These are phyloP conservation scores for Altica lythri DNA, from an alignment of 2,888 invertebrate species.

Conservation along the genomic window DNA sequence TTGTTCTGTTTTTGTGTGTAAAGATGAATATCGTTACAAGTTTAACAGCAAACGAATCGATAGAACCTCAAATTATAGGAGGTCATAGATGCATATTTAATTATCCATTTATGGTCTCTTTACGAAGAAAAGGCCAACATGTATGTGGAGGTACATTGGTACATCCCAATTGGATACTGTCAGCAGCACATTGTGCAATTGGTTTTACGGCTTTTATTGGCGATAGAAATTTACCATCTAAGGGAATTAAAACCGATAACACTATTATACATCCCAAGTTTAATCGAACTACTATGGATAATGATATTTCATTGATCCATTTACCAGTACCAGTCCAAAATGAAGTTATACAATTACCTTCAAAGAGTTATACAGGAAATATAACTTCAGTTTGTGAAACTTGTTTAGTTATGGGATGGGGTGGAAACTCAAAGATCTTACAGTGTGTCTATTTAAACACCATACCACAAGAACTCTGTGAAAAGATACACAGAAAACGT, in stretches of 20 bases:
- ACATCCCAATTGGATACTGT: conserved; percentile 25
- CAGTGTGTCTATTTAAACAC: conserved; percentile 1
- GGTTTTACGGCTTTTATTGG: background rate
- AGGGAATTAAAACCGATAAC: background rate
- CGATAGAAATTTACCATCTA: background rate
- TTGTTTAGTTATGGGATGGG: conserved; percentile 9
- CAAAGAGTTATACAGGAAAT: too few relatives aligned
- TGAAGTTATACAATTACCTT: too few relatives aligned
- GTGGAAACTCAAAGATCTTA: background rate
- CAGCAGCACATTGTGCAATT: conserved; percentile 28
- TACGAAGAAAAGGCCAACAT: conserved; percentile 18
- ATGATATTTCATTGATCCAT: too few relatives aligned
- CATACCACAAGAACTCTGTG: background rate
- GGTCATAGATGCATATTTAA: background rate
- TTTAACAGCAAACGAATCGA: too few relatives aligned
- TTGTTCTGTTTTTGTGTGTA: too few relatives aligned
- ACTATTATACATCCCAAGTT: too few relatives aligned
- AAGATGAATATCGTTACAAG: too few relatives aligned
- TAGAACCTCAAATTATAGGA: too few relatives aligned
- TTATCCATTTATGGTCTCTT: conserved; percentile 25
- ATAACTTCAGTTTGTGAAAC: background rate
- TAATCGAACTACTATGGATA: too few relatives aligned
- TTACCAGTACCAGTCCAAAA: too few relatives aligned
- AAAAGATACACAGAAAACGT: background rate
- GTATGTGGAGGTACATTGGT: conserved; percentile 27